Base-by-base conservation (phyloP, 2,113 vertebrate species). In the Anguilla japonica region DNA sequence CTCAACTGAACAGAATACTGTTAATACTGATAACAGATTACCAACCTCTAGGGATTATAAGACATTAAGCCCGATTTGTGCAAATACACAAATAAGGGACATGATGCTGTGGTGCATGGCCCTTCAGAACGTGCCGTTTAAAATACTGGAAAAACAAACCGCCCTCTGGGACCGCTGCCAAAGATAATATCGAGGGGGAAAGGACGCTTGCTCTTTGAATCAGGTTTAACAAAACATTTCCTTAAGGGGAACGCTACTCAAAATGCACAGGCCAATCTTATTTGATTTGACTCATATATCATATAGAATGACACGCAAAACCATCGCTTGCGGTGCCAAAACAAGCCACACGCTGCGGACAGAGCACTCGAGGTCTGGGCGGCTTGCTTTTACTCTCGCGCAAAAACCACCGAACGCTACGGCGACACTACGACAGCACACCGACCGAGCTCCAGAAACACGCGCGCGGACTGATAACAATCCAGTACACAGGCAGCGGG, bases 131-230 rank as follows among this genome's bases (percentile, higher is more conserved):
- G 20, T 4, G 18, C 60, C 26, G 20, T 67, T 67, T 67, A 67
- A 67, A 67, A 67, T 67, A 67, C 40, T 67, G 60, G 82, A 63
- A 88, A 85, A 88, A 2, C 26, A 20, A 18, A 39, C 81, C 29
- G 34, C 22, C 26, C 14, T 41, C 60, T 83, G 53, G 60, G 79
- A 85, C 71, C 78, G 86, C 56, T 34, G 57, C 81, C 40, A 82
- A 83, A 84, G 85, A 88, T 84, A 41, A 60, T 26, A 83, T 88
- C 82, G 79, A 81, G 86, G 89, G 83, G 13, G 86, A 86, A 79
- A 5, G 82, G 63, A 82, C 81, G 87, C 86, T 9, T 84, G 7
- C 39, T 20, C 5, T 67, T 22, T 63, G 46, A 87, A 90, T 39
- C 41, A 39, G 18, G 81, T 83, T 50, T 57, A 84, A 83, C 50